These are phyloP conservation scores for Chelon auratus DNA, from an alignment of 2,797 vertebrate species.

Conservation along the genomic window DNA sequence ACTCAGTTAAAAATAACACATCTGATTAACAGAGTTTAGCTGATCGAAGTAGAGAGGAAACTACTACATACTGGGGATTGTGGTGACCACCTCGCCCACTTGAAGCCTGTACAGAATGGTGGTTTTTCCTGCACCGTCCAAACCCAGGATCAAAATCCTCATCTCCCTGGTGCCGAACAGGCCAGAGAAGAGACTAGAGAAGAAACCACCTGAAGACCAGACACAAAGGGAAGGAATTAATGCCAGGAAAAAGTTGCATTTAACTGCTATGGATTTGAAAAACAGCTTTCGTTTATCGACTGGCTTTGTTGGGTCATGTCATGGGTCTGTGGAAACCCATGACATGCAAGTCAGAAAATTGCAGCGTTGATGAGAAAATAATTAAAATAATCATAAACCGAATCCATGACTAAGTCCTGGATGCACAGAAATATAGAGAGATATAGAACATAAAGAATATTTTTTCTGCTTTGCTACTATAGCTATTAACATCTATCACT, in stretches of 20 bases:
- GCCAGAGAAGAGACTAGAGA: conserved; percentile 95
- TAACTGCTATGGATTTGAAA: no score
- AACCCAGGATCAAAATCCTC: conserved; percentile 97
- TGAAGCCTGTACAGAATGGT: conserved; percentile 97
- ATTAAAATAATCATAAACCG: no score
- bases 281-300: no score
- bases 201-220: conserved; percentile 89
- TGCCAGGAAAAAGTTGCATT: not conserved
- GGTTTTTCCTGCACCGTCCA: conserved; percentile 98
- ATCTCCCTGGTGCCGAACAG: conserved; percentile 97
- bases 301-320: no score
- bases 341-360: no score
- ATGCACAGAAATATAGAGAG: no score
- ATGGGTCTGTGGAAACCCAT: no score
- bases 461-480: not conserved
- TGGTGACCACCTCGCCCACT: conserved; percentile 98
- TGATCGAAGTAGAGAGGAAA: not conserved
- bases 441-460: no score
- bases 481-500: not conserved
- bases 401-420: no score
- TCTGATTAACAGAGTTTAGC: not conserved
- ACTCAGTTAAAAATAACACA: not conserved
- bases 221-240: not conserved
- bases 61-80: conserved; percentile 93
- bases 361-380: no score